A percentile compares a stretch with the other conserved stretches of the same genome.
Evolutionary conservation across 2,797 vertebrate species (phyloP).

Genomic region (Bovichtus diacanthus): DNA sequence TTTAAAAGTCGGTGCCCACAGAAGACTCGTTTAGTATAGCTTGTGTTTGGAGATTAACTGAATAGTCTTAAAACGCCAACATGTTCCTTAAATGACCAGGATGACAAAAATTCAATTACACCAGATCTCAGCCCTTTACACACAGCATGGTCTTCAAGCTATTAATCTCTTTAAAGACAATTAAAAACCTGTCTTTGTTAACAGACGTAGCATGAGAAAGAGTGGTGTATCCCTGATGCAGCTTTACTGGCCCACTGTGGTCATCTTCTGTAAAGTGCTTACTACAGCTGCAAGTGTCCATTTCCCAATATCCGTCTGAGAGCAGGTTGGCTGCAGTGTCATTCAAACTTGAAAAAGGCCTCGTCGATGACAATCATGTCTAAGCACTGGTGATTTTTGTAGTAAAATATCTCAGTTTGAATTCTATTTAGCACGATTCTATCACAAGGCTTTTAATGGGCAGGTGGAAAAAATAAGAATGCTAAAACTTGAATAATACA

Average conservation of each 20-base stretch:
- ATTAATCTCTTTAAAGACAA: slow-evolving; percentile 13
- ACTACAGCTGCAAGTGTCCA: slow-evolving; percentile 43
- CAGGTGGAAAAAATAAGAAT: not conserved
- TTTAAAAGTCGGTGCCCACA: slow-evolving; percentile 15
- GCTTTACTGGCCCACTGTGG: slow-evolving; percentile 15
- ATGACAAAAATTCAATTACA: slow-evolving; percentile 16
- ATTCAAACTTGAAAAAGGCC: slow-evolving; percentile 15
- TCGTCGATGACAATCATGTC: not conserved
- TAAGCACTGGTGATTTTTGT: not conserved
- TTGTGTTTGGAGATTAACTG: slow-evolving; percentile 30
- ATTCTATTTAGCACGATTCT: not conserved
- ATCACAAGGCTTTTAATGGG: not conserved
- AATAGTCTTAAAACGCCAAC: not conserved
- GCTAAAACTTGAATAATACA: not conserved
- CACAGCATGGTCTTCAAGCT: not conserved
- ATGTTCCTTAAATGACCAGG: not conserved
- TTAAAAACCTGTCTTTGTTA: slow-evolving; percentile 10
- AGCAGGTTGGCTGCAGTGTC: slow-evolving; percentile 13
- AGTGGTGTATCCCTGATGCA: slow-evolving; percentile 1
- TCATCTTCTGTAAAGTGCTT: slow-evolving; percentile 55
- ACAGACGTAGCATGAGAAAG: not conserved
- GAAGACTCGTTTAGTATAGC: not conserved
- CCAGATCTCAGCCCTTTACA: slow-evolving; percentile 19
- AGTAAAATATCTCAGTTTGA: not conserved
- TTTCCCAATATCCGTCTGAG: slow-evolving; percentile 44